These are phyloP conservation scores for Gymnothorax javanicus DNA, from an alignment of 2,797 vertebrate genomes.

Conservation along the genomic window DNA sequence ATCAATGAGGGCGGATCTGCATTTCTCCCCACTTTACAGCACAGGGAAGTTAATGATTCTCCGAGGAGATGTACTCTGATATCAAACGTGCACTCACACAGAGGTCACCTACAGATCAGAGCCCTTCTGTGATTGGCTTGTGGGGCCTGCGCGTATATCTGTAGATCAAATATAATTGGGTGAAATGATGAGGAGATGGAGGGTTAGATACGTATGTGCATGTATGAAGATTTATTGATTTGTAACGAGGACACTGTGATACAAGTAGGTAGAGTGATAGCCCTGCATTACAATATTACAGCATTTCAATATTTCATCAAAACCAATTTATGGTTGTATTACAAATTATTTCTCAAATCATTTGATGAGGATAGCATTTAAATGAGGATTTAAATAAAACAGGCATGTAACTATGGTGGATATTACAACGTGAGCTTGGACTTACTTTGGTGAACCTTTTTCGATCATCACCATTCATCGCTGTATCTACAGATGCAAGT, in stretches of 20 bases:
- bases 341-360: background rate
- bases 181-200: background rate
- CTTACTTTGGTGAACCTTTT: too few species aligned
- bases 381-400: background rate
- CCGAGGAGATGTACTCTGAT: conserved; percentile 24
- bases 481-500: too few species aligned
- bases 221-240: conserved; percentile 13
- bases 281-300: background rate
- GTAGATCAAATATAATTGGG: background rate
- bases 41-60: conserved; percentile 69
- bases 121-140: background rate
- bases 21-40: conserved; percentile 59
- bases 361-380: background rate
- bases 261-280: background rate
- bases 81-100: conserved; percentile 25
- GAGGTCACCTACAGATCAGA: conserved; percentile 23
- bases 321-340: background rate
- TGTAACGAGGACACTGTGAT: background rate
- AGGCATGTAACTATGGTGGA: too few species aligned
- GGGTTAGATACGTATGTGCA: background rate
- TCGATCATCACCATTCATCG: too few species aligned
- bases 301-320: background rate
- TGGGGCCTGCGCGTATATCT: background rate
- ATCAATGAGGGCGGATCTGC: conserved; percentile 57
- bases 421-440: too few species aligned